phyloP scores from a whole-genome alignment of 2,797 vertebrate species.

The Lepus oiostolus region DNA sequence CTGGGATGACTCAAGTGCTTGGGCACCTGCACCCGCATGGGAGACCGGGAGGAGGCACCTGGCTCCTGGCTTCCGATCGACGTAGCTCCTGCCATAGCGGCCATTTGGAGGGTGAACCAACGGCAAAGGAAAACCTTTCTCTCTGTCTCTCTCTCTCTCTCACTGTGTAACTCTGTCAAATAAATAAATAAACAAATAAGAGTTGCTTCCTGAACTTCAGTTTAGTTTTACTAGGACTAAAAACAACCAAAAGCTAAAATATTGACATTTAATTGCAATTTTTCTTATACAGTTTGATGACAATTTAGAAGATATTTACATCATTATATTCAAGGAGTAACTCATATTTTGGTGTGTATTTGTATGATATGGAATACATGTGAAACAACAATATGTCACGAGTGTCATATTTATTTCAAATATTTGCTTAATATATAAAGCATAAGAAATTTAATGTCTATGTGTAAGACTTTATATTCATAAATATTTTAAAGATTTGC shows the following conservation, averaged over 20 bases:
- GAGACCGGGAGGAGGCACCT: too few species aligned
- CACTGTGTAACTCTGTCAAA: too few species aligned
- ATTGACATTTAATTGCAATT: not conserved
- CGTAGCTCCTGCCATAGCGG: too few species aligned
- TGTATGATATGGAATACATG: conserved; percentile 14
- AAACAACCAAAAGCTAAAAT: not conserved
- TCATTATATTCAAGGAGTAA: not conserved
- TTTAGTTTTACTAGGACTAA: not conserved
- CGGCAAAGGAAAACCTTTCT: too few species aligned
- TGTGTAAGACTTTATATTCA: conserved; percentile 5
- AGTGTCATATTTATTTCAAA: conserved; percentile 17
- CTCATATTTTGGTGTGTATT: not conserved
- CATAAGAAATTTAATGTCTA: conserved; percentile 11
- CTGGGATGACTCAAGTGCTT: not conserved
- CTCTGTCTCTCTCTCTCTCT: too few species aligned
- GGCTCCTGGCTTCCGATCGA: too few species aligned
- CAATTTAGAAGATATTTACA: not conserved
- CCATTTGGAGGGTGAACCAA: too few species aligned
- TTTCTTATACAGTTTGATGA: not conserved
- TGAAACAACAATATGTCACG: not conserved
- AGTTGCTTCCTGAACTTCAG: not conserved
- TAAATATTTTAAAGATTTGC: too few species aligned
- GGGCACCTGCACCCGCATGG: too few species aligned
- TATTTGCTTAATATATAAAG: not conserved
- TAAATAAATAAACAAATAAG: not conserved